Conservation (phyloP, 1,140 invertebrate species). For the Hirudo medicinalis region DNA sequence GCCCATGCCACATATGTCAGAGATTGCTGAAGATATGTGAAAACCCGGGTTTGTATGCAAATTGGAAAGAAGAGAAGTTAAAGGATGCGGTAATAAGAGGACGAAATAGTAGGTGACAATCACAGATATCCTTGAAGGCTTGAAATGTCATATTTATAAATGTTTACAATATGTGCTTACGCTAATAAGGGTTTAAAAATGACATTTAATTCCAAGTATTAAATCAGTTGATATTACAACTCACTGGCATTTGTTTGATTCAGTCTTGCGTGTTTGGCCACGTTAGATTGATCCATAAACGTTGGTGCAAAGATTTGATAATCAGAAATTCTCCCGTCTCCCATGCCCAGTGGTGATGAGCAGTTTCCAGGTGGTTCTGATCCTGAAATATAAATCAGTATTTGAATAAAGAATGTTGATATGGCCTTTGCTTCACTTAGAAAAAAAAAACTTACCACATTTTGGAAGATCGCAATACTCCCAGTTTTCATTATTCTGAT, state of each 20-base stretch:
- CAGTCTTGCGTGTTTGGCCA: not conserved
- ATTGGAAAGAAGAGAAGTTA: too few relatives aligned
- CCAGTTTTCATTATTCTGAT: not conserved
- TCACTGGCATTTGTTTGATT: not conserved
- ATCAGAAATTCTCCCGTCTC: not conserved
- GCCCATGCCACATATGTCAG: too few relatives aligned
- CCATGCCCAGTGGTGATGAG: not conserved
- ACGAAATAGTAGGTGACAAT: too few relatives aligned
- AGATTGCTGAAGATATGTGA: too few relatives aligned
- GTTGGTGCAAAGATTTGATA: not conserved
- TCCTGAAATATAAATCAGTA: not conserved
- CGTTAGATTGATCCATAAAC: not conserved
- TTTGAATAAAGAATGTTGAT: too few relatives aligned
- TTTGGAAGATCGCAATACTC: slow-evolving; percentile 15
- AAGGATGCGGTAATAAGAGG: too few relatives aligned
- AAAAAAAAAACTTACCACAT: slow-evolving; percentile 13
- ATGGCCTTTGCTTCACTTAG: not conserved
- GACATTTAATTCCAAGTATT: too few relatives aligned
- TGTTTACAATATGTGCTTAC: not conserved
- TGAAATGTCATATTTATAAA: too few relatives aligned
- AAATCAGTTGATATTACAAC: not conserved
- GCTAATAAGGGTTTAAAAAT: not conserved
- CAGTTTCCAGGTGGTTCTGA: not conserved
- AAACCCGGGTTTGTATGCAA: too few relatives aligned
- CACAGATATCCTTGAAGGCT: too few relatives aligned